Evolutionary conservation across 2,888 invertebrate species (phyloP), one percentile per base, ranked within the genome.

Genomic region (Phania funesta): DNA sequence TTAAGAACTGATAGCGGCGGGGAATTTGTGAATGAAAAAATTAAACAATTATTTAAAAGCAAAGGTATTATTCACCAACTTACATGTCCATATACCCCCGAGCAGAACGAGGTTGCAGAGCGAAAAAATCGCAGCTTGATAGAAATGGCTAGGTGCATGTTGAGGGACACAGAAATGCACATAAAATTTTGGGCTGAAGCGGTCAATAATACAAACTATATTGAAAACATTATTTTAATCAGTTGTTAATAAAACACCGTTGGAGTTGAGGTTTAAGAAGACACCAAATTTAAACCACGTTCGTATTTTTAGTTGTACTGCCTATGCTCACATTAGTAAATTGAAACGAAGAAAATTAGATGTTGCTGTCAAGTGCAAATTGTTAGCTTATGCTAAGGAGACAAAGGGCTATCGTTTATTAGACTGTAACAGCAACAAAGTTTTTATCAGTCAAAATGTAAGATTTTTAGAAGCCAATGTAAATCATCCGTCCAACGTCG

Each of bases 121-220:
- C 48, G 73, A 3, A 62, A 62, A 32, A 74, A 74, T 20, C 24
- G 62, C 41, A 74, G 48, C 3, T 58, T 58, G 16, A 56, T 56
- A 22, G 58, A 60, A 24, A 60, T 60, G 58, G 24, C 58, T 8
- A 38, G 41, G 24, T 29, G 46, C 18, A 29, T 44, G 46, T 1
- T 48, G 26, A 46, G 18, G 18, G 56, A 58, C 48, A 38, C 48
- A 11, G n/a, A 75, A 9, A 38, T 58, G 16, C 13, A 76, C 1
- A 41, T 76, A 3, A 60, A 58, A 50, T 67, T 60, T 29, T 76
- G 67, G 46, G 58, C 48, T 41, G 67, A 76, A 20, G 67, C 60
- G n/a, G 44, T 76, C 9, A 76, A 65, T 7, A 64, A 20, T 22
- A 50, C 75, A 0, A 73, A 62, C 29, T 62, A 73, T 18, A 52